A percentile compares a stretch with the other conserved stretches of the same genome.
phyloP scores from a whole-genome alignment of 2,888 invertebrate species.

The Microctonus hyperodae region DNA sequence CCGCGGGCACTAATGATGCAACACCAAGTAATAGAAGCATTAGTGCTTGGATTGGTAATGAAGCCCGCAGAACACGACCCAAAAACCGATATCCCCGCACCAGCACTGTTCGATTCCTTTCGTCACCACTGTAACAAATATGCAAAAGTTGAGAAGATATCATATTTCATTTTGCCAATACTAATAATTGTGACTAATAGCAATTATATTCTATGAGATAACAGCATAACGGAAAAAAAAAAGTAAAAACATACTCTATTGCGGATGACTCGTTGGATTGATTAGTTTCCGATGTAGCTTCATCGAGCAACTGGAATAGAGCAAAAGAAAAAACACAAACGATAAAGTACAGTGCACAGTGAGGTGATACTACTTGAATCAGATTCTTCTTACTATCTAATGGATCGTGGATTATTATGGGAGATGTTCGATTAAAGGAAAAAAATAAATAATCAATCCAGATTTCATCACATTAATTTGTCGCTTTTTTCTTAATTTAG shows the following conservation, averaged over 20 bases:
- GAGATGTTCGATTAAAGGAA: not conserved
- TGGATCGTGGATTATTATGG: constrained; percentile 8
- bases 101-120: constrained; percentile 70
- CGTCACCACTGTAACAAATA: constrained; percentile 63
- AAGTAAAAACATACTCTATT: constrained; percentile 58
- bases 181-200: not conserved
- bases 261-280: constrained; percentile 58
- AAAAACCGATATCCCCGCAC: constrained; percentile 83
- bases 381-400: constrained; percentile 3
- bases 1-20: constrained; percentile 89
- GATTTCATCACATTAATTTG: not conserved
- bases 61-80: constrained; percentile 88
- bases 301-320: constrained; percentile 74
- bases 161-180: not conserved
- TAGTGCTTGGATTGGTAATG: constrained; percentile 93
- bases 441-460: not conserved
- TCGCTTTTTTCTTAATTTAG: not conserved
- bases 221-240: constrained; percentile 29
- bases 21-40: constrained; percentile 92
- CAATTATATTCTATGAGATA: not conserved
- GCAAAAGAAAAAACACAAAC: constrained; percentile 70
- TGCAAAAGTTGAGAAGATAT: constrained; percentile 1
- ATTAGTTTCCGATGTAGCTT: constrained; percentile 67
- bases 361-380: constrained; percentile 43
- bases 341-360: constrained; percentile 63